A percentile compares a stretch with the other conserved stretches of the same genome.
Conservation (phyloP, 1,140 invertebrate genomes). For the Adelges cooleyi region DNA sequence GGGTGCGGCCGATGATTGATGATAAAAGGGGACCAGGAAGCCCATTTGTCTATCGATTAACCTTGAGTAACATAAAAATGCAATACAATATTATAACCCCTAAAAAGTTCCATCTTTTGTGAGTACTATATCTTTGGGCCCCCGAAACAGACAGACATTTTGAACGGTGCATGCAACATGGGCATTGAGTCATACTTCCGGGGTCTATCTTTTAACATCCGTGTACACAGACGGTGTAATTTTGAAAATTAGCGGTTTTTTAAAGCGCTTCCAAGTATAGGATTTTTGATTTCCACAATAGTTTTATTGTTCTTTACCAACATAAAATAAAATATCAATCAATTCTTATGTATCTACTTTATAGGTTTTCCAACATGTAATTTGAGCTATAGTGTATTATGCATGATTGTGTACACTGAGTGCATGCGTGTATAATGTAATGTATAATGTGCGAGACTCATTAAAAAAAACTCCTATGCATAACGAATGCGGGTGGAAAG, state of each 20-base stretch:
- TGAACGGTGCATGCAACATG: not conserved
- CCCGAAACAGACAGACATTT: not conserved
- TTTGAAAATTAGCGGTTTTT: too few species aligned
- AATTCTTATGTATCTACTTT: not conserved
- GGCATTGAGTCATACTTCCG: conserved; percentile 15
- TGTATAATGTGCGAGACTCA: too few species aligned
- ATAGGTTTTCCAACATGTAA: not conserved
- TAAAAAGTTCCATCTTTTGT: not conserved
- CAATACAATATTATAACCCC: not conserved
- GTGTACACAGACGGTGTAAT: too few species aligned
- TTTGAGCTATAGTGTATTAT: not conserved
- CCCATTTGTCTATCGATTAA: conserved; percentile 26
- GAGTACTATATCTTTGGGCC: not conserved
- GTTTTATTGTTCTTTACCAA: not conserved
- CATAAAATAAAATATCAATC: not conserved
- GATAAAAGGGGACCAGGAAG: not conserved
- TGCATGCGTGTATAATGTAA: too few species aligned
- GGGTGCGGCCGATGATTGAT: conserved; percentile 25
- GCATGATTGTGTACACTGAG: too few species aligned
- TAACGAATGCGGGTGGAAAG: too few species aligned
- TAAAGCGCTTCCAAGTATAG: not conserved
- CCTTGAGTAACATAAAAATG: not conserved
- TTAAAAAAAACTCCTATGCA: too few species aligned
- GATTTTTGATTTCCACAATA: not conserved
- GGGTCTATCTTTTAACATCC: not conserved